phyloP scores from a whole-genome alignment of 2,797 vertebrate species.

The Rhabdophis nuchalis region DNA sequence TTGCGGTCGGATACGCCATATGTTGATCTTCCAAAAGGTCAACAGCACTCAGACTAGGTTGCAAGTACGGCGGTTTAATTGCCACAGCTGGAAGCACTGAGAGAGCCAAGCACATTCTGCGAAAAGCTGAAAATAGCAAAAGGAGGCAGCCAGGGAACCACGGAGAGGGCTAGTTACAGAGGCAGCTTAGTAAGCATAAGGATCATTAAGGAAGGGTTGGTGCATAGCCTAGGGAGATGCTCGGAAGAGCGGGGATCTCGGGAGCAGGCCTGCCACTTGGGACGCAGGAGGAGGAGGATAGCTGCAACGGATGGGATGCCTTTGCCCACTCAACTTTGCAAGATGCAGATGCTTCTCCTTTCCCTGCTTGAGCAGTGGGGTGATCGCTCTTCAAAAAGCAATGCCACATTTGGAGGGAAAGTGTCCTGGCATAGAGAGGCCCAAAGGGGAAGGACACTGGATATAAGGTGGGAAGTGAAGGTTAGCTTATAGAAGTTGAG shows the following conservation, averaged over 20 bases:
- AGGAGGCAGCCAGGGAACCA: not conserved
- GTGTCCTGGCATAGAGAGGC: not conserved
- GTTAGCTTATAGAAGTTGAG: not conserved
- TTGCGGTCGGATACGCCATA: not conserved
- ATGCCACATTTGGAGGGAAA: not conserved
- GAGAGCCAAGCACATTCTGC: not conserved
- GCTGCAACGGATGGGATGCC: not conserved
- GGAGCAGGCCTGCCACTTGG: not conserved
- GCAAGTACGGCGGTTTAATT: not conserved
- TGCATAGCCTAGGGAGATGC: not conserved
- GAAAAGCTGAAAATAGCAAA: not conserved
- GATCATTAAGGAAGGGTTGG: not conserved
- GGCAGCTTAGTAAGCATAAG: not conserved
- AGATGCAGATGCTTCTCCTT: not conserved
- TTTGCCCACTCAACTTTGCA: not conserved
- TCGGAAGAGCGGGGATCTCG: not conserved
- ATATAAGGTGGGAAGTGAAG: not conserved
- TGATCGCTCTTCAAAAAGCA: not conserved
- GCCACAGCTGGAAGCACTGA: constrained; percentile 10
- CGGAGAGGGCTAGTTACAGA: not conserved
- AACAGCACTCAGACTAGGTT: not conserved
- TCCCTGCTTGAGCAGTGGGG: not conserved
- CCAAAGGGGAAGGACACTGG: not conserved
- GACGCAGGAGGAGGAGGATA: not conserved
- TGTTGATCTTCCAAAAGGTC: not conserved